phyloP scores from a whole-genome alignment of 1,140 invertebrate species.

The Berghia stephanieae region DNA sequence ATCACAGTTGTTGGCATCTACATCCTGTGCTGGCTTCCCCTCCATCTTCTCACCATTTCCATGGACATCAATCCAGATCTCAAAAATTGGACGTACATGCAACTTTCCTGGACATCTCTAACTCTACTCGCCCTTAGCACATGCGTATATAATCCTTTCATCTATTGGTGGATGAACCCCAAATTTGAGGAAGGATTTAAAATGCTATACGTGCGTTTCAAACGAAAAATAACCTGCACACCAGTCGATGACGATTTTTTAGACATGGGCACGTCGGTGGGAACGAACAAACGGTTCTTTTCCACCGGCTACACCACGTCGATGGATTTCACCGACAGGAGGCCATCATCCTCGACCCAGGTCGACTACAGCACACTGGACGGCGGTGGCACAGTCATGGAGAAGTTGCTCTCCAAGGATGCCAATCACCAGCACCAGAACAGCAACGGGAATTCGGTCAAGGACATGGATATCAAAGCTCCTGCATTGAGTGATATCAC shows the following conservation, averaged over 20 bases:
- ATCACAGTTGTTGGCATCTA: slow-evolving; percentile 85
- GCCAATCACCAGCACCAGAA: too few relatives aligned
- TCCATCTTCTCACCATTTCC: slow-evolving; percentile 73
- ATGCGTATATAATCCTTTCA: slow-evolving; percentile 88
- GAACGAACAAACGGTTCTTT: too few relatives aligned
- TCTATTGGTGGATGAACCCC: slow-evolving; percentile 91
- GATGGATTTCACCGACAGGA: too few relatives aligned
- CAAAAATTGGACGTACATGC: slow-evolving; percentile 65
- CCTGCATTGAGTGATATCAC: too few relatives aligned
- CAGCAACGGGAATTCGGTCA: too few relatives aligned
- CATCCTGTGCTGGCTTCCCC: slow-evolving; percentile 84
- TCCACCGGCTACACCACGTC: too few relatives aligned
- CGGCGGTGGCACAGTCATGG: too few relatives aligned
- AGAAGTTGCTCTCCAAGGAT: too few relatives aligned
- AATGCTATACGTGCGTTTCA: slow-evolving; percentile 4
- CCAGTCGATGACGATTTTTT: not conserved
- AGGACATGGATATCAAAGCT: too few relatives aligned
- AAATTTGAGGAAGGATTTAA: slow-evolving; percentile 73
- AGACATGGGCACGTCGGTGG: not conserved
- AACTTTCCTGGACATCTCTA: slow-evolving; percentile 38
- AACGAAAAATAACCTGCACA: not conserved
- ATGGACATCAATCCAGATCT: slow-evolving; percentile 54
- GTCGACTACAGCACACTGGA: too few relatives aligned
- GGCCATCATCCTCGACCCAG: too few relatives aligned
- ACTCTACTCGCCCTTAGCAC: slow-evolving; percentile 92